phyloP scores from a whole-genome alignment of 1,140 invertebrate species.

The Hyles euphorbiae region DNA sequence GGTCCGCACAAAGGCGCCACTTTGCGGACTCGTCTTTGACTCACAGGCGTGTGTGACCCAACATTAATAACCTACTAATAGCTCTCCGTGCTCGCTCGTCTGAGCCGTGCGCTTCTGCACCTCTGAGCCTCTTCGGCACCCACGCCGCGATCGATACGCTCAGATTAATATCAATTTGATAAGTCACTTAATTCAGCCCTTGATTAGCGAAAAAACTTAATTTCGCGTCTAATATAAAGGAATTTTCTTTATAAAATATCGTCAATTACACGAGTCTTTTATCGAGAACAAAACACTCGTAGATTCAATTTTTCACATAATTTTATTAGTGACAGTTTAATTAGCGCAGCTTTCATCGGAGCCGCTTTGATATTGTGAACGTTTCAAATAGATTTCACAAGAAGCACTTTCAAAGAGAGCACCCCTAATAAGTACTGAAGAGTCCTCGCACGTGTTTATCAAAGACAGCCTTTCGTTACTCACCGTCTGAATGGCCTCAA shows the following conservation, averaged over 20 bases:
- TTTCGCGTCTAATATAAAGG: not conserved
- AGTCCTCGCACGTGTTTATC: constrained; percentile 75
- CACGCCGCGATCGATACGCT: too few species aligned
- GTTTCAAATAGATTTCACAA: constrained; percentile 74
- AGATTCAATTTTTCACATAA: constrained; percentile 66
- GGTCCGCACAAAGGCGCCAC: constrained; percentile 55
- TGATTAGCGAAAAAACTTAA: not conserved
- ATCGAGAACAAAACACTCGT: constrained; percentile 36
- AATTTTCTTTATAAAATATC: constrained; percentile 21
- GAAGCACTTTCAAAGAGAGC: constrained; percentile 74
- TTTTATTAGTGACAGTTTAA: constrained; percentile 74
- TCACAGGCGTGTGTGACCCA: constrained; percentile 53
- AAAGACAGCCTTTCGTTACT: constrained; percentile 75
- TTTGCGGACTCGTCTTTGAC: constrained; percentile 63
- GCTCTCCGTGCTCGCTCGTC: constrained; percentile 17
- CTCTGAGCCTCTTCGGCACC: too few species aligned
- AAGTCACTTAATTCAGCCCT: too few species aligned
- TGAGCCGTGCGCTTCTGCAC: too few species aligned
- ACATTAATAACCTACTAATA: constrained; percentile 69
- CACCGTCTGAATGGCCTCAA: constrained; percentile 75
- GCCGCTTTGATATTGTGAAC: constrained; percentile 69
- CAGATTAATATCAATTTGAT: too few species aligned
- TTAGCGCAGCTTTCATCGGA: constrained; percentile 69
- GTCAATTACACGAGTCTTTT: constrained; percentile 30
- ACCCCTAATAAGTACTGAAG: constrained; percentile 75